Base-by-base conservation (phyloP, 2,797 vertebrate genomes). In the Macropus fuliginosus region DNA sequence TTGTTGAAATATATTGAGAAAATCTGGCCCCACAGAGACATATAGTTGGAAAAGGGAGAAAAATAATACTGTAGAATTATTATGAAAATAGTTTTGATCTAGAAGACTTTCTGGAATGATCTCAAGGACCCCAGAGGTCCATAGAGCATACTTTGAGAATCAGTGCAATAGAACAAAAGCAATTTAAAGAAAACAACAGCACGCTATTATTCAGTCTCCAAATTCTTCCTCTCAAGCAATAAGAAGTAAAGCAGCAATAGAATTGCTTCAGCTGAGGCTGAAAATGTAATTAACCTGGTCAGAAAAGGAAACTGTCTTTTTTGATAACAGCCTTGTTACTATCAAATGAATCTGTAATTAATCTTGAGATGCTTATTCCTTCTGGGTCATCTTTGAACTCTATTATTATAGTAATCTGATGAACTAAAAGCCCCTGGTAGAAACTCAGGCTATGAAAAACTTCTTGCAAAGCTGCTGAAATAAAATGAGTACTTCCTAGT, bases 241-340 rank as follows among this genome's bases (percentile, higher is more conserved):
- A 95, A 92, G 11, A 56, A 66, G 57, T n/a, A 95, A 96, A 94
- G 14, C 57, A 55, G 9, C 21, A 1, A 27, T 4, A 50, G 52
- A 31, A 34, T 54, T 50, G 91, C 14, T 93, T 95, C 94, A 90
- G 24, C 90, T 94, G 56, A 95, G n/a, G 54, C 31, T 91, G 31
- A n/a, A 93, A 96, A 95, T 93, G 66, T 5, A 91, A 91, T 95
- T 91, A 95, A 55, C 96, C 96, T 59, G 66, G 8, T 94, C 94
- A 54, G 34, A 31, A 94, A 92, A 59, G 46, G 29, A 14, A 55
- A 94, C 91, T 93, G 93, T 92, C 81, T 93, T 97, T 95, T 90
- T 24, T 91, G 50, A 93, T 92, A 57, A 94, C 18, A 81, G 94
- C 96, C 54, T 92, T 94, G 52, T 90, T 56, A 92, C 0, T 94